Conservation (phyloP, 2,888 invertebrate genomes). For the Drosophila nigritarsus region DNA sequence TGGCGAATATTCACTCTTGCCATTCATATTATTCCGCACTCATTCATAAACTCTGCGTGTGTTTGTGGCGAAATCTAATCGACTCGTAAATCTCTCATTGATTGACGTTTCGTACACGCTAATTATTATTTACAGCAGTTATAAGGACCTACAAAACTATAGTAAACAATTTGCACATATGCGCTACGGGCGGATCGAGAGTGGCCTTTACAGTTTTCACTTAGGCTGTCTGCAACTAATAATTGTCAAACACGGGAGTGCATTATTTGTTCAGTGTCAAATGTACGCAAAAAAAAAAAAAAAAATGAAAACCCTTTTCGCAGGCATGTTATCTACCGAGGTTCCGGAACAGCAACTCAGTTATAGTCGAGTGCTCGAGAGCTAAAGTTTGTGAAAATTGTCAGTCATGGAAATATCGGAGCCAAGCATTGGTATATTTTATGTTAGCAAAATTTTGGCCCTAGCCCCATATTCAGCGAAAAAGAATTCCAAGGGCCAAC, state of each 20-base stretch:
- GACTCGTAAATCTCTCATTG: slow-evolving; percentile 62
- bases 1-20: slow-evolving; percentile 1
- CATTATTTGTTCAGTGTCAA: slow-evolving; percentile 69
- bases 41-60: slow-evolving; percentile 48
- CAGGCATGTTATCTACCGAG: slow-evolving; percentile 30
- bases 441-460: slow-evolving; percentile 81
- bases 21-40: slow-evolving; percentile 8
- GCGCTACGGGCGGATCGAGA: background rate
- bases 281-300: slow-evolving; percentile 29
- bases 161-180: slow-evolving; percentile 53
- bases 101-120: slow-evolving; percentile 66
- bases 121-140: slow-evolving; percentile 75
- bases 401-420: slow-evolving; percentile 83
- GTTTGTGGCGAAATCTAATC: slow-evolving; percentile 51
- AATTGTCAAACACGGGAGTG: slow-evolving; percentile 72
- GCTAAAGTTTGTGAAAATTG: slow-evolving; percentile 18
- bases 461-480: slow-evolving; percentile 82
- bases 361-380: slow-evolving; percentile 26
- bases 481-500: slow-evolving; percentile 74
- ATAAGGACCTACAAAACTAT: slow-evolving; percentile 31
- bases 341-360: slow-evolving; percentile 19
- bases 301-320: slow-evolving; percentile 18
- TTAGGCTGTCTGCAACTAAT: slow-evolving; percentile 61
- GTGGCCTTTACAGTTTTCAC: slow-evolving; percentile 21
- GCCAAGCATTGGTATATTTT: slow-evolving; percentile 82